These are phyloP conservation scores for Protobothrops flavoviridis DNA, from an alignment of 2,113 vertebrate species.

Conservation along the genomic window DNA sequence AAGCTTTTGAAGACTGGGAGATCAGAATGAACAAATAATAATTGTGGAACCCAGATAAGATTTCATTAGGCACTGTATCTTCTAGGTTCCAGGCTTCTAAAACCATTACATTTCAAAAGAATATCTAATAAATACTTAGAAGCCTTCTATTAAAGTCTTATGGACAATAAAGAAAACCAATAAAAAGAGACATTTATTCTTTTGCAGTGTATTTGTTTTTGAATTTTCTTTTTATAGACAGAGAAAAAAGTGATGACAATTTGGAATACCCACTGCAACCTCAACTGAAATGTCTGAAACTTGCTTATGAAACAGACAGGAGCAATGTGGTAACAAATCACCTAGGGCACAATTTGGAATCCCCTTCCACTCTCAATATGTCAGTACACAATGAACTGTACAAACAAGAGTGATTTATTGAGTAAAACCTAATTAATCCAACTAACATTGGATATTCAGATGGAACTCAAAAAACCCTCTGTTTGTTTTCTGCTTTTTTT, in stretches of 20 bases:
- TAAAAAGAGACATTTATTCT: background rate
- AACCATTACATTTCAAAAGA: background rate
- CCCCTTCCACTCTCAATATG: background rate
- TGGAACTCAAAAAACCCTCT: background rate
- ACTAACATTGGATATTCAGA: background rate
- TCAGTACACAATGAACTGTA: background rate
- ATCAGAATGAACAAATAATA: background rate
- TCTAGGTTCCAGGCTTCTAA: background rate
- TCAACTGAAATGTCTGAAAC: background rate
- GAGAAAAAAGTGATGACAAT: background rate
- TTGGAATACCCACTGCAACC: background rate
- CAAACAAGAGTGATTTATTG: background rate
- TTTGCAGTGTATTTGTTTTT: background rate
- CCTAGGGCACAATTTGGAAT: background rate
- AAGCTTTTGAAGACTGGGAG: background rate
- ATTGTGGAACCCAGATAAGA: background rate
- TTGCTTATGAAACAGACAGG: background rate
- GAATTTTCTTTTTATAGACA: background rate
- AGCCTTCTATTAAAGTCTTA: background rate
- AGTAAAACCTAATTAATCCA: background rate
- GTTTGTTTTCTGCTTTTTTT: background rate
- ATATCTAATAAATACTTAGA: background rate
- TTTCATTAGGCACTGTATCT: background rate
- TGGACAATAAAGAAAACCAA: background rate
- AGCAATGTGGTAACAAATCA: background rate